Percentiles rank a stretch among this genome's conserved stretches.
Conservation (phyloP, 2,888 invertebrate genomes). For the Gastracanthus pulcherrimus region DNA sequence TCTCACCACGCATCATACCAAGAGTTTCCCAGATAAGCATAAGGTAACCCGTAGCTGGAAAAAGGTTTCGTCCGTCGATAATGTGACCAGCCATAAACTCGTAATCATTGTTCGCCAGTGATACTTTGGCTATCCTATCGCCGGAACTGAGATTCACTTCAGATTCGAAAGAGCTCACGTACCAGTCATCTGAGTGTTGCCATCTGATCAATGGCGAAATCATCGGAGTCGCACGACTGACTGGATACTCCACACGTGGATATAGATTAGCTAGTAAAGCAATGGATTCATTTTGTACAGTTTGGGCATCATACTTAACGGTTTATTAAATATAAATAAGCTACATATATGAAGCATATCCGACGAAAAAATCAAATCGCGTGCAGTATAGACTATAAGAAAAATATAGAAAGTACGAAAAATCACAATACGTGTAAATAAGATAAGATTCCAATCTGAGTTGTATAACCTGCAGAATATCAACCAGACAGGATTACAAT, state of each 20-base stretch:
- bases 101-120: conserved; percentile 82
- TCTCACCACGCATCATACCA: conserved; percentile 83
- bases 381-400: too few relatives aligned
- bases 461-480: too few relatives aligned
- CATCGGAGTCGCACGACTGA: conserved; percentile 91
- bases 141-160: conserved; percentile 84
- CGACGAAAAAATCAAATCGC: too few relatives aligned
- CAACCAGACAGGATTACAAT: too few relatives aligned
- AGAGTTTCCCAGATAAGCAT: conserved; percentile 87
- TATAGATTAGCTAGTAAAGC: conserved; percentile 77
- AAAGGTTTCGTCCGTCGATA: conserved; percentile 90
- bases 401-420: too few relatives aligned
- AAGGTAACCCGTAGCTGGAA: conserved; percentile 93
- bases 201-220: conserved; percentile 91
- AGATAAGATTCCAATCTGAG: too few relatives aligned
- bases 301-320: too few relatives aligned
- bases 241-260: conserved; percentile 88
- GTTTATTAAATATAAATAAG: too few relatives aligned
- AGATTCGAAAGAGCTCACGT: conserved; percentile 84
- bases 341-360: too few relatives aligned
- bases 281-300: not conserved
- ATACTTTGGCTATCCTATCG: conserved; percentile 82
- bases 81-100: conserved; percentile 89
- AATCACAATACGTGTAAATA: too few relatives aligned
- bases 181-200: conserved; percentile 90